phyloP scores from a whole-genome alignment of 2,797 vertebrate species.

The Morelia viridis region DNA sequence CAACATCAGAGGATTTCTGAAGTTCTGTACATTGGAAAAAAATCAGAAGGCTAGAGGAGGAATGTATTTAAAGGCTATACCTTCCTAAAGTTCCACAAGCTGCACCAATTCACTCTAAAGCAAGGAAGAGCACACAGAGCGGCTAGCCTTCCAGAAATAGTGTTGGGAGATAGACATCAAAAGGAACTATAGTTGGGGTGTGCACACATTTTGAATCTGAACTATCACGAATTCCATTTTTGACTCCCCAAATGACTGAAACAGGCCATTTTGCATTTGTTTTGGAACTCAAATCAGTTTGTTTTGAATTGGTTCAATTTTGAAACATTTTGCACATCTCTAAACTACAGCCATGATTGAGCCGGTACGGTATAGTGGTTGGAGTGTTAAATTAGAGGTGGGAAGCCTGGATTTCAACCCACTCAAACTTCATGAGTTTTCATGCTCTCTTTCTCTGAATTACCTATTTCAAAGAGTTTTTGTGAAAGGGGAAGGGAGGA shows the following conservation, averaged over 20 bases:
- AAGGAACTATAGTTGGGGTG: not conserved
- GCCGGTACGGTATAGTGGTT: not conserved
- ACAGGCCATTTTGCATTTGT: not conserved
- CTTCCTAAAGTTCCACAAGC: not conserved
- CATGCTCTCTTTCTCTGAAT: not conserved
- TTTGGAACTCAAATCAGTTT: not conserved
- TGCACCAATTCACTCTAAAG: not conserved
- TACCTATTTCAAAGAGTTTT: not conserved
- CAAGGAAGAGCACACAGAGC: not conserved
- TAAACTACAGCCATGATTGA: not conserved
- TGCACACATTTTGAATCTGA: not conserved
- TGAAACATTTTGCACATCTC: not conserved
- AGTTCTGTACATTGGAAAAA: not conserved
- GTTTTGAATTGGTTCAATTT: not conserved
- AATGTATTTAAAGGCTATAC: not conserved
- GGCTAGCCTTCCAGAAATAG: not conserved
- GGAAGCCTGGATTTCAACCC: not conserved
- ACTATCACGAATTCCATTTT: not conserved
- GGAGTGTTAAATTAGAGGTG: not conserved
- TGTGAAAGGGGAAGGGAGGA: not conserved
- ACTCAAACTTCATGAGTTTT: not conserved
- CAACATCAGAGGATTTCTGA: too few relatives aligned
- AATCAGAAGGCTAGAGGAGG: not conserved
- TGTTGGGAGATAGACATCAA: not conserved
- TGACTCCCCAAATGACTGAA: not conserved